Evolutionary conservation across 2,797 vertebrate species (phyloP), one percentile per base, ranked within the genome.

Genomic region (Balearica regulorum): DNA sequence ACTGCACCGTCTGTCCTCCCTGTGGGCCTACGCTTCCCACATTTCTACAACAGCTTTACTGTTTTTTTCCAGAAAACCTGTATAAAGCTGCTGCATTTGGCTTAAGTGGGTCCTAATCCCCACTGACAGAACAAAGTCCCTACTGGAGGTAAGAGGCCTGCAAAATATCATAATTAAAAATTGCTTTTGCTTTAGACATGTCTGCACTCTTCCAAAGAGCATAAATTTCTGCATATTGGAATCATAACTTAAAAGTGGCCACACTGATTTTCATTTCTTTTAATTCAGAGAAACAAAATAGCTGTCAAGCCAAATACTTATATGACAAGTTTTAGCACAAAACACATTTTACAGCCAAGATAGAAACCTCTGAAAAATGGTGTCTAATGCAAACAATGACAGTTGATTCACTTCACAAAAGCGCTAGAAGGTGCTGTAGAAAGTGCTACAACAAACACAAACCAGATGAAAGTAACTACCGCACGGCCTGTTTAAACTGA

Each of bases 351-450:
- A 76, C 33, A 91, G 90, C 43, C 3, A 46, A 94, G 84, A 72
- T 24, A 93, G 55, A 93, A 96, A 92, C 35, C 72, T 79, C 25
- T 92, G 76, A 92, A 91, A 89, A 95, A 93, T 66, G 69, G 39
- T 69, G 92, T 72, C 82, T 89, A 65, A 87, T 49, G 89, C 87
- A 92, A 96, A 86, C 41, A 62, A 17, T 55, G 93, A 94, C 87
- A 94, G 84, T 65, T 92, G 61, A 48, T 87, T 95, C 58, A 53
- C 65, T 53, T 85, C 29, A 44, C 8, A 60, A 82, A 65, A 83
- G 79, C 62, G 43, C 12, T 9, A 26, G 10, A 88, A 95, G 90
- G 88, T 76, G 83, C 82, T 88, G 54, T 19, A 90, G 54, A 79
- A 96, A 57, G 80, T 70, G 37, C 57, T 77, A 6, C 17, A 80